A percentile compares a stretch with the other conserved stretches of the same genome.
Conservation (phyloP, 37 sponge, comb jelly and placozoan species). For the Hormiphora californensis region DNA sequence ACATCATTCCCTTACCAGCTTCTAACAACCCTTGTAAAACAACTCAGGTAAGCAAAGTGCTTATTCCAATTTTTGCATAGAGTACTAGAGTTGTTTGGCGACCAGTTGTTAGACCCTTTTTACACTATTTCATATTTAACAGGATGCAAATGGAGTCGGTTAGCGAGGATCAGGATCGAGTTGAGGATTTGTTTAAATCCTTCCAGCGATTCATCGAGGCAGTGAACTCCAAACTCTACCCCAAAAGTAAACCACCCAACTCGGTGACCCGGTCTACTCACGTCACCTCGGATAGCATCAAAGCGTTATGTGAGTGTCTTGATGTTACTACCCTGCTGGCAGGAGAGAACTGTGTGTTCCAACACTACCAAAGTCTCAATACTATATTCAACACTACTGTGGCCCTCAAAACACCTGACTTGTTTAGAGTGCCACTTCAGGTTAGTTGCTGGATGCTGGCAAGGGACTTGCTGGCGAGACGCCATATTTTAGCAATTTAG, state of each 20-base stretch:
- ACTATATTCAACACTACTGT: constrained; percentile 36
- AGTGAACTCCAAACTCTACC: background rate
- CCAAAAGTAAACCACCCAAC: constrained; percentile 21
- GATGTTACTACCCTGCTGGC: constrained; percentile 16
- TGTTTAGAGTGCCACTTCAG: background rate
- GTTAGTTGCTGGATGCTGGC: too few species aligned
- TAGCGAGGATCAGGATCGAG: background rate
- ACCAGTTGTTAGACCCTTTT: too few species aligned
- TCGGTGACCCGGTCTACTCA: background rate
- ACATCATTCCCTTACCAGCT: background rate
- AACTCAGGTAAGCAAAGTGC: constrained; percentile 7
- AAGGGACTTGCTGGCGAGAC: too few species aligned
- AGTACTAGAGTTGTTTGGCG: too few species aligned
- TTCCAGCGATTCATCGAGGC: background rate
- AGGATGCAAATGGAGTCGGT: constrained; percentile 7
- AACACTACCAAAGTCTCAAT: constrained; percentile 47
- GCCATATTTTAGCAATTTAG: too few species aligned
- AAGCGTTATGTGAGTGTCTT: constrained; percentile 18
- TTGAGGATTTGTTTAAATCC: background rate
- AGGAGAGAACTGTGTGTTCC: background rate
- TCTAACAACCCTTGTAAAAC: background rate
- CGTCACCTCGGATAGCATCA: background rate
- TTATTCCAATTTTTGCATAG: too few species aligned
- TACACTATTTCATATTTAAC: background rate
- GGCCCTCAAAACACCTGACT: constrained; percentile 17